These are phyloP conservation scores for Polyergus mexicanus DNA, from an alignment of 1,140 invertebrate species.

Conservation along the genomic window DNA sequence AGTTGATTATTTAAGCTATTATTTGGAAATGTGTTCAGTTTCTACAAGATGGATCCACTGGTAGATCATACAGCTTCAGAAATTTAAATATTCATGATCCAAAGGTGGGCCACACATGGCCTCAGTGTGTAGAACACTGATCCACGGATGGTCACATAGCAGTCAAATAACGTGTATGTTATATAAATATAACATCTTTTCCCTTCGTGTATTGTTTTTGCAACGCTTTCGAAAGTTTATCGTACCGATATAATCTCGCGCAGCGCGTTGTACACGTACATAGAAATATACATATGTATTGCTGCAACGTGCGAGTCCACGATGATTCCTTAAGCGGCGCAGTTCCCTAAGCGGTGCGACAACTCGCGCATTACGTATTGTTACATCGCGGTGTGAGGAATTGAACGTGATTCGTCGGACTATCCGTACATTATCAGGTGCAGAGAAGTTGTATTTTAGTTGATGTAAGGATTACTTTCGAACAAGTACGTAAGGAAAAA, in stretches of 20 bases:
- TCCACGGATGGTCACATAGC: no score
- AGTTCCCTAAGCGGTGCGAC: neutral
- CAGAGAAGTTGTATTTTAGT: neutral
- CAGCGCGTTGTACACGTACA: neutral
- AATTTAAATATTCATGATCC: no score
- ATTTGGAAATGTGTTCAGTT: no score
- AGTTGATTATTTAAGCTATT: no score
- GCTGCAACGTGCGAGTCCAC: neutral
- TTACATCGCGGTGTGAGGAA: neutral
- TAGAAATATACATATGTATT: neutral
- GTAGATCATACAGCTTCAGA: no score
- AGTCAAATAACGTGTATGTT: no score
- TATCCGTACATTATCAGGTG: no score
- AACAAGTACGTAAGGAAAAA: slow-evolving; percentile 2
- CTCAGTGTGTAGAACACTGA: no score
- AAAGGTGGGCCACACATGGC: no score
- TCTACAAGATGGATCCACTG: no score
- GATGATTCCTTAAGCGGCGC: no score
- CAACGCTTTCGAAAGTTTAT: neutral
- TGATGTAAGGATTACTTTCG: neutral
- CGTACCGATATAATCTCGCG: neutral
- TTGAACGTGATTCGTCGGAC: neutral
- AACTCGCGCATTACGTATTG: neutral
- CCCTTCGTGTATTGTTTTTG: neutral
- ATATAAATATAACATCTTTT: neutral